Percentiles rank a stretch among this genome's conserved stretches.
Conservation (phyloP, 2,797 vertebrate genomes). For the Emys orbicularis region DNA sequence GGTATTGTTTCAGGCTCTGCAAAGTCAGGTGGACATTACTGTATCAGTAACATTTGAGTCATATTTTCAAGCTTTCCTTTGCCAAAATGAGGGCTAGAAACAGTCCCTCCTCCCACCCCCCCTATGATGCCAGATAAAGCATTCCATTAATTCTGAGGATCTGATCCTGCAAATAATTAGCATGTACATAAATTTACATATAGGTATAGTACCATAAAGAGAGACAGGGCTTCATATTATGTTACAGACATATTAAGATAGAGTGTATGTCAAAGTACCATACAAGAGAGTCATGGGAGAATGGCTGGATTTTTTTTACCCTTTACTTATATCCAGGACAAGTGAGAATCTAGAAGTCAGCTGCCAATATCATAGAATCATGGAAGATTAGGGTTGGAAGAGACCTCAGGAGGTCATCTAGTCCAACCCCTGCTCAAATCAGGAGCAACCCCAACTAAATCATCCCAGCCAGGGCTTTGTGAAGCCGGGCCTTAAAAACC, state of each 20-base stretch:
- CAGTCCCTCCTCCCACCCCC: background rate
- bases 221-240: background rate
- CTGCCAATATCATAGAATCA: background rate
- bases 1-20: background rate
- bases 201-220: background rate
- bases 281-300: background rate
- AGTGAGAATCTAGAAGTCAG: background rate
- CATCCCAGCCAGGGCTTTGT: too few species aligned
- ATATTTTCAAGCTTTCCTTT: background rate
- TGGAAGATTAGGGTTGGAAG: too few species aligned
- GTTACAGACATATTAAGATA: background rate
- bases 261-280: background rate
- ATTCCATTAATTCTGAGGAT: background rate
- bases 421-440: too few species aligned
- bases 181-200: background rate
- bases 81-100: background rate
- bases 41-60: background rate
- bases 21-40: background rate
- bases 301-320: background rate
- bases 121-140: too few species aligned
- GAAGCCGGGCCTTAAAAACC: too few species aligned
- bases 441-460: too few species aligned
- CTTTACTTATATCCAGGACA: background rate
- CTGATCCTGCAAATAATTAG: background rate
- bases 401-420: too few species aligned